Percentiles rank a stretch among this genome's conserved stretches.
Conservation (phyloP, 2,888 invertebrate species). For the Adela reaumurella region DNA sequence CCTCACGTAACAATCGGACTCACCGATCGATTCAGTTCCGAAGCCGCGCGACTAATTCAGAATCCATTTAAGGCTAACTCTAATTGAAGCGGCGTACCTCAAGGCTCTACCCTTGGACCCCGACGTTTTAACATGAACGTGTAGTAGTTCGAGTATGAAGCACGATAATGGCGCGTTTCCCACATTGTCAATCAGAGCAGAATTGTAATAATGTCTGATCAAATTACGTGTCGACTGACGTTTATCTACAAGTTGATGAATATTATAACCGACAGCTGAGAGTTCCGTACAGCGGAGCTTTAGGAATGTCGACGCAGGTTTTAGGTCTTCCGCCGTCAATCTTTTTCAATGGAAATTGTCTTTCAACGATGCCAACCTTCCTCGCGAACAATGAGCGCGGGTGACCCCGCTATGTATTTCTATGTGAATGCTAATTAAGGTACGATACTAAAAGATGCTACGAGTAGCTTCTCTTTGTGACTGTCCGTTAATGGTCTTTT, state of each 20-base stretch:
- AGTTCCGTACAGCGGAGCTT: not conserved
- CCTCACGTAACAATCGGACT: too few species aligned
- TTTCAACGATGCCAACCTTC: not conserved
- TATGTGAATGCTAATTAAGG: not conserved
- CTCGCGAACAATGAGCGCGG: not conserved
- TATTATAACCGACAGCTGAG: not conserved
- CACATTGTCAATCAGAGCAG: not conserved
- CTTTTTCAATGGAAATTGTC: not conserved
- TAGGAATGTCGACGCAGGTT: not conserved
- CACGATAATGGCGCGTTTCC: not conserved
- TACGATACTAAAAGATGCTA: not conserved
- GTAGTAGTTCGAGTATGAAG: not conserved
- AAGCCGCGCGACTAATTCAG: too few species aligned
- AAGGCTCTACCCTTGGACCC: not conserved
- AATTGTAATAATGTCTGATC: too few species aligned
- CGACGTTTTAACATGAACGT: not conserved
- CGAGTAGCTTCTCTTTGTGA: not conserved
- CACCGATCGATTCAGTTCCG: too few species aligned
- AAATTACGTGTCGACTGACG: not conserved
- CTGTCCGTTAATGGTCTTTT: not conserved
- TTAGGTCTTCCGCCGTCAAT: not conserved
- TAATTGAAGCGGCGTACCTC: not conserved
- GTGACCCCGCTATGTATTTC: not conserved
- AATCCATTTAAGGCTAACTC: too few species aligned
- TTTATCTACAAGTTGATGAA: not conserved